A percentile compares a stretch with the other conserved stretches of the same genome.
phyloP scores from a whole-genome alignment of 1,140 invertebrate genomes.

The Sitophilus oryzae region DNA sequence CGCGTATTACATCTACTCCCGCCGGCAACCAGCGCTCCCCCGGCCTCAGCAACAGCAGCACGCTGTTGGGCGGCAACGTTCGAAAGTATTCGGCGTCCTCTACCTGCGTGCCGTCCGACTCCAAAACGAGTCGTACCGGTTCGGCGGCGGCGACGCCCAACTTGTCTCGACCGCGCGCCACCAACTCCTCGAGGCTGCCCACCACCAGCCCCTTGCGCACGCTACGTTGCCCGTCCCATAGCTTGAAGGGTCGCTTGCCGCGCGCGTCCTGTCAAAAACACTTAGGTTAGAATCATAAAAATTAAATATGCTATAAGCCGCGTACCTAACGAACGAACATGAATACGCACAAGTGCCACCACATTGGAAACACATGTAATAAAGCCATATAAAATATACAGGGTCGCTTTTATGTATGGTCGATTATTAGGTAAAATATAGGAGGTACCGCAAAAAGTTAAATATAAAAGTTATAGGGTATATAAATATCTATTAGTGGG shows the following conservation, averaged over 20 bases:
- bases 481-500: too few relatives aligned
- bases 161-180: constrained; percentile 87
- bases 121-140: constrained; percentile 79
- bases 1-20: constrained; percentile 85
- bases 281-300: too few relatives aligned
- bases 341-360: too few relatives aligned
- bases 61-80: constrained; percentile 83
- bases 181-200: constrained; percentile 83
- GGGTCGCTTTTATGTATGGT: too few relatives aligned
- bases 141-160: constrained; percentile 76
- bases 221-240: constrained; percentile 93
- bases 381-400: too few relatives aligned
- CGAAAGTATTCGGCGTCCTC: constrained; percentile 92
- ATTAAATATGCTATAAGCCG: too few relatives aligned
- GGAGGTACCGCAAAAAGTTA: too few relatives aligned
- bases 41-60: constrained; percentile 77
- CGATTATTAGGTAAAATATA: too few relatives aligned
- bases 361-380: too few relatives aligned
- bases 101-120: constrained; percentile 91
- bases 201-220: constrained; percentile 90
- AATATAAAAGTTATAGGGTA: too few relatives aligned
- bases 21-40: constrained; percentile 88
- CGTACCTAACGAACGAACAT: too few relatives aligned
- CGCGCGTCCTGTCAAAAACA: constrained; percentile 69
- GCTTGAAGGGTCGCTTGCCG: constrained; percentile 94